Evolutionary conservation across 1,140 invertebrate species (phyloP), one percentile per base, ranked within the genome.

Genomic region (Acromyrmex charruanus): DNA sequence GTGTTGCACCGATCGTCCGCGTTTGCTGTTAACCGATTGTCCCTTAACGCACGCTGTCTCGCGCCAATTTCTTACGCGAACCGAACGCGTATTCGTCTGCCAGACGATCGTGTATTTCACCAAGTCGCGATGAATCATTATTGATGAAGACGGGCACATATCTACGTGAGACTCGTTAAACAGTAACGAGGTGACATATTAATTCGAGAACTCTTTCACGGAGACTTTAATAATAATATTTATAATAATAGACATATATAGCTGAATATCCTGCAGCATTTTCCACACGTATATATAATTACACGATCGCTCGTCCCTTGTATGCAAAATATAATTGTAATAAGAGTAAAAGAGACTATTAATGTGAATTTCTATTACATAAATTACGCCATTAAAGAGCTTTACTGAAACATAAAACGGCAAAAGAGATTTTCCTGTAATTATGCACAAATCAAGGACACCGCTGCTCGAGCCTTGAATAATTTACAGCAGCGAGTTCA

Each of bases 401-500:
- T 72, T 84, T 49, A 72, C 18, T 84, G 35, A 58, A 66, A 71
- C 16, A 82, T 18, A 39, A 39, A 44, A 44, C 55, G 25, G 28
- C 39, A 10, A 61, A 72, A 59, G 44, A 51, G 16, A 21, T 77
- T 75, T 35, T 63, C 16, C 39, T 69, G 68, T 86, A 89, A 89
- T 89, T 89, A 86, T 71, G 55, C 75, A 75, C 66, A 7, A 51
- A 44, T 49, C 58, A 82, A 82, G 63, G 68, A 69, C 53, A 61
- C 18, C 16, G 77, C 18, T n/a, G 28, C 61, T 35, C 10, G 18
- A 10, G n/a, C 55, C 86, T 89, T 49, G 88, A 87, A 77, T 82
- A 84, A 90, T 89, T 77, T 58, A 85, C 77, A 44, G 58, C 72
- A 63, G 88, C 88, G 89, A 87, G 92, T 93, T 91, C 66, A 86